Percentiles rank a stretch among this genome's conserved stretches.
These are phyloP conservation scores for Anagrus nilaparvatae DNA, from an alignment of 1,140 invertebrate genomes.

Conservation along the genomic window DNA sequence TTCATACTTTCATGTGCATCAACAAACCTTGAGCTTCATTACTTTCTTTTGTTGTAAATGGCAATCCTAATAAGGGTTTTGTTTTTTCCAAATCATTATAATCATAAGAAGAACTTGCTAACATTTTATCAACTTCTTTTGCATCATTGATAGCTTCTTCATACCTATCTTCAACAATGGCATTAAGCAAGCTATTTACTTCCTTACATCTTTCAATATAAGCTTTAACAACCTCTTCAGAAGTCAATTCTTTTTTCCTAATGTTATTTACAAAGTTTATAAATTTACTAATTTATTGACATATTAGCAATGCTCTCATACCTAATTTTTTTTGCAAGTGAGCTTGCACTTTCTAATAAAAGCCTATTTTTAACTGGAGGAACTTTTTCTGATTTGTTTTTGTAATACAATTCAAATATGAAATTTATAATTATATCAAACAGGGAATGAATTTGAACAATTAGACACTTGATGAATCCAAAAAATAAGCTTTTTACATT, in stretches of 20 bases:
- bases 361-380: constrained; percentile 48
- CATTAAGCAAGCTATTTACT: constrained; percentile 70
- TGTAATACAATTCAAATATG: constrained; percentile 46
- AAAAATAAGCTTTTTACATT: constrained; percentile 19
- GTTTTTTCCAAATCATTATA: constrained; percentile 41
- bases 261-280: constrained; percentile 8
- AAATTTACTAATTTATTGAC: constrained; percentile 3
- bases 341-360: constrained; percentile 52
- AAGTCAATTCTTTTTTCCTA: constrained; percentile 48
- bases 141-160: constrained; percentile 69
- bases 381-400: constrained; percentile 42
- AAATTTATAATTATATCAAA: constrained; percentile 40
- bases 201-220: constrained; percentile 70
- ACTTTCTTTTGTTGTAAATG: constrained; percentile 70
- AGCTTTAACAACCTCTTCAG: constrained; percentile 59
- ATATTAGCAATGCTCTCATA: constrained; percentile 21
- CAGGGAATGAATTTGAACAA: constrained; percentile 30
- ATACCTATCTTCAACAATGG: constrained; percentile 70
- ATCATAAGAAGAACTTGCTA: constrained; percentile 45
- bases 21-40: constrained; percentile 45
- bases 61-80: constrained; percentile 68
- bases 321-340: constrained; percentile 56
- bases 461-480: constrained; percentile 21
- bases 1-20: not conserved
- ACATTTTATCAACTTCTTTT: constrained; percentile 53